Evolutionary conservation across 2,113 vertebrate species (phyloP), one percentile per base, ranked within the genome.

Genomic region (Uropsilus gracilis): DNA sequence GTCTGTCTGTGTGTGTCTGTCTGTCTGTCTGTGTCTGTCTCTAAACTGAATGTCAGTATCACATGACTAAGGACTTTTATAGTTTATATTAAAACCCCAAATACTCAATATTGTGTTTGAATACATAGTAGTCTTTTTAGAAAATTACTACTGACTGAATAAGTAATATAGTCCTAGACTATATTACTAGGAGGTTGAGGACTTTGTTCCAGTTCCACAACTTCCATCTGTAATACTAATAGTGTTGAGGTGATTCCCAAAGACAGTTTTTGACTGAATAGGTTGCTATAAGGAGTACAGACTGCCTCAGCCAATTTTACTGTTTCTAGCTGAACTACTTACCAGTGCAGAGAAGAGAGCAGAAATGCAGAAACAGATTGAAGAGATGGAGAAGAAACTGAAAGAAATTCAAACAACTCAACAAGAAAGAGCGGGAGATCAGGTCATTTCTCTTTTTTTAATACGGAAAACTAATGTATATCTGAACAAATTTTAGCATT

Each of bases 351-450:
- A 96, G 76, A 97, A 98, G 77, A 98, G 97, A 95, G 97, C 97
- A 94, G 98, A 99, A 92, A 98, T 99, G 98, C 97, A 97, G 82
- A 97, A 90, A 80, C 97, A 98, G 96, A 98, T 98, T 90, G 98
- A 98, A 78, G 98, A 98, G 61, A 97, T 99, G 97, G 98, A 99
- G 75, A 98, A 97, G 73, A 97, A 97, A 39, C 90, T 98, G 22
- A 98, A 97, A 89, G 97, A 97, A 80, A 97, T 97, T 83, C 96
- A 97, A 30, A 92, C 90, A 42, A 68, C 76, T 42, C 95, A 93
- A 28, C 95, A 96, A 86, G 96, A 97, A 84, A 97, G 89, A 55
- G 14, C 6, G 0, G 0, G 0, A 44, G 95, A 97, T 32, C 95
- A 97, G 98, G 98, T 99, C 96, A 42, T 86, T 68, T 87, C 32